phyloP scores from a whole-genome alignment of 2,888 invertebrate species.

The Sipunculus nudus region DNA sequence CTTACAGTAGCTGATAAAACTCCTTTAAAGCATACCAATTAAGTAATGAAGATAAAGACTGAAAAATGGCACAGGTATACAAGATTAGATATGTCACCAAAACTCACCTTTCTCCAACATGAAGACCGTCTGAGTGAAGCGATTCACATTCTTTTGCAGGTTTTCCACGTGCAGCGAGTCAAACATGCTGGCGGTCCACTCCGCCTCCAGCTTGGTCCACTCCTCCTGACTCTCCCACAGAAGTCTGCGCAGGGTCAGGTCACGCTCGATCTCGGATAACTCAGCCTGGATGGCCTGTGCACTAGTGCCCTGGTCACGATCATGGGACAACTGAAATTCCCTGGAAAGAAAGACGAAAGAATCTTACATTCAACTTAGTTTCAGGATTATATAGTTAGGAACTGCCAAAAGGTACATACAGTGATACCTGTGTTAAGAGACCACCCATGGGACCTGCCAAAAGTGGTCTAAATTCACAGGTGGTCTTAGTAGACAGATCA shows the following conservation, averaged over 20 bases:
- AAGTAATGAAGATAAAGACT: no score
- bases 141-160: constrained; percentile 64
- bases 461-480: no score
- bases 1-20: no score
- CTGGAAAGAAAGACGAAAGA: constrained; percentile 28
- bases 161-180: constrained; percentile 62
- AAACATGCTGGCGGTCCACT: constrained; percentile 61
- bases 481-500: no score
- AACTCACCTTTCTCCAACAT: constrained; percentile 65
- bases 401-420: no score
- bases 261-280: constrained; percentile 64
- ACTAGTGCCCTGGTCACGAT: constrained; percentile 50
- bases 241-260: constrained; percentile 60
- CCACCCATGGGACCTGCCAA: no score
- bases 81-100: not conserved
- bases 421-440: no score
- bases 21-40: no score
- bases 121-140: constrained; percentile 66
- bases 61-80: no score
- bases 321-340: constrained; percentile 49
- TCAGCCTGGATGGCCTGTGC: constrained; percentile 61
- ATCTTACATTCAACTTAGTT: no score
- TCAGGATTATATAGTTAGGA: no score
- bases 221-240: constrained; percentile 65
- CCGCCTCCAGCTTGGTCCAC: constrained; percentile 60